phyloP scores from a whole-genome alignment of 2,888 invertebrate species.

The Lasioglossum zephyrum region DNA sequence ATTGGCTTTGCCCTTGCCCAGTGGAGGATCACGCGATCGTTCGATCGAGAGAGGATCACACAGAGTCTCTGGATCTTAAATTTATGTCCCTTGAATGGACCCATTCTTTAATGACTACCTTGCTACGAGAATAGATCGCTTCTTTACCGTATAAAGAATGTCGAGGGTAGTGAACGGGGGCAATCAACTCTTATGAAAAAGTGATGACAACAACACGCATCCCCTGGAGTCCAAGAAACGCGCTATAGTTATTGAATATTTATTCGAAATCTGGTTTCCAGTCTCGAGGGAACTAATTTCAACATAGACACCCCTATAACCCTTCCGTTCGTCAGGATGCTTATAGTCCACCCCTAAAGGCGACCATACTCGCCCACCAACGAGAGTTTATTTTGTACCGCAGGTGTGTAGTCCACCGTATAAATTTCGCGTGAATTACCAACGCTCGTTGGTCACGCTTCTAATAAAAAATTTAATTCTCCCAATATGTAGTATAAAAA shows the following conservation, averaged over 20 bases:
- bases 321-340: background rate
- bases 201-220: background rate
- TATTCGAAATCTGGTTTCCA: background rate
- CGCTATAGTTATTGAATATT: background rate
- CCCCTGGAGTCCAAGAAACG: background rate
- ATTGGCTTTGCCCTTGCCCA: conserved; percentile 11
- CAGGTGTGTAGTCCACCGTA: background rate
- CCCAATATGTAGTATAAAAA: conserved; percentile 2
- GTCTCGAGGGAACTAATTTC: background rate
- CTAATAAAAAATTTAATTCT: background rate
- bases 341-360: background rate
- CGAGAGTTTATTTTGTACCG: background rate
- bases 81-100: background rate
- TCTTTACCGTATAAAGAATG: background rate
- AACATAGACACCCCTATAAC: background rate
- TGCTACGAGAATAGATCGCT: background rate
- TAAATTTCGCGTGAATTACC: background rate
- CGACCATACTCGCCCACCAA: background rate
- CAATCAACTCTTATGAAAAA: background rate
- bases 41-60: background rate
- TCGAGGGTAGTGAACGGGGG: background rate
- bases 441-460: background rate
- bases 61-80: background rate
- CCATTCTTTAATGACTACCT: background rate
- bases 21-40: background rate